Evolutionary conservation across 2,113 vertebrate genomes (phyloP).

Genomic region (Barbus barbus): DNA sequence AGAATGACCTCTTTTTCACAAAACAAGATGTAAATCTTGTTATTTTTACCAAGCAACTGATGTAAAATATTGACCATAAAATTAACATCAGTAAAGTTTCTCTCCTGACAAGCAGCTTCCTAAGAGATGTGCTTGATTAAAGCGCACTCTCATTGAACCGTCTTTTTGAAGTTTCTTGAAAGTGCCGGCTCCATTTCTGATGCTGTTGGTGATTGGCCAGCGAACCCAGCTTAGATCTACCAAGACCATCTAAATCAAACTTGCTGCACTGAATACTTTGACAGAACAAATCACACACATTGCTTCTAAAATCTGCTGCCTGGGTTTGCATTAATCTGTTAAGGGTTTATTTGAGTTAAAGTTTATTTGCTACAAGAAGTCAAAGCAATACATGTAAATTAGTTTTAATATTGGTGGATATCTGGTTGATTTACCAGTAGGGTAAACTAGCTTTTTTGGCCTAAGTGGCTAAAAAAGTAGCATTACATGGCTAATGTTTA

Average conservation of each 20-base stretch:
- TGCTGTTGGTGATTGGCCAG: slow-evolving; percentile 52
- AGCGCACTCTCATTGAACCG: slow-evolving; percentile 46
- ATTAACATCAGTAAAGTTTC: slow-evolving; percentile 42
- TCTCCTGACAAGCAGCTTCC: slow-evolving; percentile 50
- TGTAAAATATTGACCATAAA: slow-evolving; percentile 49
- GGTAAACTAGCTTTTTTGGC: not conserved
- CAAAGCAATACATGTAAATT: not conserved
- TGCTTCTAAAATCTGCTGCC: slow-evolving; percentile 51
- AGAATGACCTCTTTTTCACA: not conserved
- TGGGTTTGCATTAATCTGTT: slow-evolving; percentile 43
- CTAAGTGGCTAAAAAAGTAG: not conserved
- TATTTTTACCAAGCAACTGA: slow-evolving; percentile 14
- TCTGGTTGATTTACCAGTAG: not conserved
- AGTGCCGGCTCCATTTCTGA: slow-evolving; percentile 53
- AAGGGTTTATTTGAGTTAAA: not conserved
- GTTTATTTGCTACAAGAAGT: not conserved
- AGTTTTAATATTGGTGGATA: not conserved
- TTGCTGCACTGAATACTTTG: slow-evolving; percentile 15
- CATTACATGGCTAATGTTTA: not conserved
- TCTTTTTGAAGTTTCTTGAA: slow-evolving; percentile 54
- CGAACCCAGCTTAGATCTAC: slow-evolving; percentile 41
- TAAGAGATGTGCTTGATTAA: slow-evolving; percentile 52
- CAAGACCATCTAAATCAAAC: slow-evolving; percentile 42
- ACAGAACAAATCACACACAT: slow-evolving; percentile 44
- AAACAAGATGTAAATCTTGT: slow-evolving; percentile 2